Evolutionary conservation across 2,888 invertebrate species (phyloP), one percentile per base, ranked within the genome.

Genomic region (Pomacea canaliculata): DNA sequence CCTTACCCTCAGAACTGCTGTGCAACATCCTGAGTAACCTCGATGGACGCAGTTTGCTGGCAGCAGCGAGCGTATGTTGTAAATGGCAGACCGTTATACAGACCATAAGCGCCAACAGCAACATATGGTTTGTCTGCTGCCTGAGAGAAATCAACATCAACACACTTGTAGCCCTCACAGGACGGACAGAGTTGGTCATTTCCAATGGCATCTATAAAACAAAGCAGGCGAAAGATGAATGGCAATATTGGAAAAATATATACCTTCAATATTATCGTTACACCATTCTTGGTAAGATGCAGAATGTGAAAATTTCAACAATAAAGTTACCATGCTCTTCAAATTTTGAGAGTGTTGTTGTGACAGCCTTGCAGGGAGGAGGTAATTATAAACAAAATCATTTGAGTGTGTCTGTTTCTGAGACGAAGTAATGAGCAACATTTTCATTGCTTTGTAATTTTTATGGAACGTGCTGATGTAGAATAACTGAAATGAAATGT

Each of bases 11-110:
- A 27, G 79, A 79, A 69, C 62, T 79, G 5, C 69, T 76, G 67
- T 74, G 63, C 69, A 71, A 60, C 59, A 76, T 79, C n/a, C 27
- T 79, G 9, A 73, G 70, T 63, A 79, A 76, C 65, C 56, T 81
- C 46, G 75, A 78, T 62, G 82, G 79, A 7, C 78, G 78, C 56
- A 75, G 74, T 65, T 78, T 82, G 9, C 75, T 70, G 66, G 77
- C 79, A 23, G 81, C 80, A n/a, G 46, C 68, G 18, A 51, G 73
- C 60, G 77, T 83, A 18, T 79, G 78, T 51, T 37, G 62, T 46
- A 63, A 56, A 18, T 79, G 79, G 79, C 69, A 37, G 5, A 27
- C 67, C 51, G 62, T 76, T 46, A 68, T 79, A 5, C 19, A 23
- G 8, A 60, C 48, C 48, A 69, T 79, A 13, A 71, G 73, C 67